Evolutionary conservation across 2,888 invertebrate genomes (phyloP), one percentile per base, ranked within the genome.

Genomic region (Omphaloscelis lunosa): DNA sequence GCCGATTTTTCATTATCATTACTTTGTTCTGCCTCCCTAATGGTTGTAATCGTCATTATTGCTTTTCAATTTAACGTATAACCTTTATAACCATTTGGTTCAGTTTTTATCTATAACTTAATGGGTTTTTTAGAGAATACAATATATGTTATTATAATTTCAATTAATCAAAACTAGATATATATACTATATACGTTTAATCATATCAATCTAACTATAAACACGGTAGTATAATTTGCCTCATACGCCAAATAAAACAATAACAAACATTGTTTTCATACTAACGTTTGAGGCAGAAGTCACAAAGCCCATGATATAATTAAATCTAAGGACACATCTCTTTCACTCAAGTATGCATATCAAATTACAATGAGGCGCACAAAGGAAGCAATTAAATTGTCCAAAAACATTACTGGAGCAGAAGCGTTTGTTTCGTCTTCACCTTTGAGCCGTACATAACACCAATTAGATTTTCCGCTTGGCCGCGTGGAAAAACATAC

Each of bases 381-480:
- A 93, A 91, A 92, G 91, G 90, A 89, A 91, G 89, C 90, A 91
- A 92, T 92, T 91, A 91, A 90, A 85, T 89, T 89, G 89, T 89
- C 89, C 88, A 89, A 91, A 91, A 91, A 91, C 90, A 90, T 89
- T 88, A 83, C 84, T 86, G 85, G 84, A 81, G 82, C 85, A 78
- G 83, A 87, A 89, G 79, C 89, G 89, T 91, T 90, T 92, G 90
- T 90, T 86, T 88, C 86, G 81, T 87, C 87, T 90, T 85, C 90
- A 89, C 91, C 91, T 92, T 90, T 92, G 90, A 90, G 89, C 86
- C 84, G 63, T 84, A 89, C 87, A 91, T 89, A 90, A 86, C 88
- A 89, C 88, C 92, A 94, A 94, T 95, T 93, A 94, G 90, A 94
- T 95, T 94, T 94, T 94, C 92, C 89, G 89, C 94, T 93, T 87